A percentile compares a stretch with the other conserved stretches of the same genome.
Conservation (phyloP, 2,113 vertebrate species). For the Hyperopisus bebe region DNA sequence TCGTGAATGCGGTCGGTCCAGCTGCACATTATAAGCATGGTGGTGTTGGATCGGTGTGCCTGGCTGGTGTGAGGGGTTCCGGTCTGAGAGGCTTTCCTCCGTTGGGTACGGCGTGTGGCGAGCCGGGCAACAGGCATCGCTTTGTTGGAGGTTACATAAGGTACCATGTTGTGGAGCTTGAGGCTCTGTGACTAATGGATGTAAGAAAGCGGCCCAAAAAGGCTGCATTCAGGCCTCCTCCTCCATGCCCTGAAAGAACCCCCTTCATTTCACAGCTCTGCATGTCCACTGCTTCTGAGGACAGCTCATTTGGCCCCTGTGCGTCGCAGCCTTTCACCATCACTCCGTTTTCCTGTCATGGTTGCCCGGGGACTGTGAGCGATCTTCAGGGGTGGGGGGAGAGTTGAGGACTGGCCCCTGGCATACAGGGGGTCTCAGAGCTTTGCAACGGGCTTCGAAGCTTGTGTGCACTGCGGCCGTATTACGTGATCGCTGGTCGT, state of each 20-base stretch:
- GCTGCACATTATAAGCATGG: not conserved
- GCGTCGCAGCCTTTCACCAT: not conserved
- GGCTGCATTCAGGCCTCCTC: not conserved
- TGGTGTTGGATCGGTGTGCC: not conserved
- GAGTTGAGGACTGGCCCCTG: not conserved
- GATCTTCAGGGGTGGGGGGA: not conserved
- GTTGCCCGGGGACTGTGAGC: not conserved
- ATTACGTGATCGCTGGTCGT: not conserved
- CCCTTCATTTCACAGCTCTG: not conserved
- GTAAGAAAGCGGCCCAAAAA: not conserved
- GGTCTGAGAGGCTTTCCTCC: not conserved
- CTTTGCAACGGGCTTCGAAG: not conserved
- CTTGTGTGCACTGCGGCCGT: not conserved
- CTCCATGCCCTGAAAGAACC: not conserved
- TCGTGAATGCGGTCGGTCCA: not conserved
- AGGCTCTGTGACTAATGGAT: constrained; percentile 3
- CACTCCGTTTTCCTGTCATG: not conserved
- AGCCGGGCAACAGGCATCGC: not conserved
- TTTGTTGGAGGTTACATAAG: constrained; percentile 8
- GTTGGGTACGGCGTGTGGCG: not conserved
- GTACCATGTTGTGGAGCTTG: not conserved
- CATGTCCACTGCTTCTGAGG: not conserved
- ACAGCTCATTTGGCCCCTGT: not conserved
- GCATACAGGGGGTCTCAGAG: not conserved
- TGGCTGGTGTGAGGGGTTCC: no score